Base-by-base conservation (phyloP, 2,888 invertebrate species). In the Phortica okadai region DNA sequence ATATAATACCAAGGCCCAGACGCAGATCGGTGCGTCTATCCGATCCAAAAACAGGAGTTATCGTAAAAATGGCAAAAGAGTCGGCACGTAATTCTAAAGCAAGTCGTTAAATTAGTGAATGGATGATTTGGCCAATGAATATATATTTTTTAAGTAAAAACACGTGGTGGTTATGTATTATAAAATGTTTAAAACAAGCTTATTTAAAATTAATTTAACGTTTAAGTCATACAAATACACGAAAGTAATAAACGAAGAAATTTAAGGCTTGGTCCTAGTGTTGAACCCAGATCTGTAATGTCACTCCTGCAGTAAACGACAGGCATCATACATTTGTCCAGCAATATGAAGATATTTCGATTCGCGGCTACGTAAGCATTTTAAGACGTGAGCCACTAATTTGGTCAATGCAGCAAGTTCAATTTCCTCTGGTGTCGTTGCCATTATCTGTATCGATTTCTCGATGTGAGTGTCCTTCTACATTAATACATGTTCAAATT, bases 261-360 rank as follows among this genome's bases (percentile, higher is more conserved):
- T 45, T 45, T 10, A 45, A 45, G 45, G 6, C 45, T 10, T 45
- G 45, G 45, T 45, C 45, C 45, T 21, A 21, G 21, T 10, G 45
- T 8, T 45, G 6, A 10, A 45, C 6, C 45, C 45, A 10, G 6
- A 45, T 10, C 45, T 45, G 45, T 45, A 45, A 45, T 44, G 14
- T 81, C 78, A 89, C 8, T 86, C 80, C 79, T 89, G 88, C 73
- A 91, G 81, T 16, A 89, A 76, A 62, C 84, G 86, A 82, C 92
- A 92, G 6, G 93, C 93, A 80, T 93, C 93, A 81, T 92, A 90
- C 89, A 93, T 90, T 87, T 92, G 91, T 74, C 90, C 91, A 8
- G 92, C 92, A 76, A 93, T 89, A 82, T 92, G 91, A 74, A 92
- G 84, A 73, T 92, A 90, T 76, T 80, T 89, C 62, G 86, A 82